Conservation (phyloP, 2,797 vertebrate genomes). For the Typhlichthys eigenmanni region DNA sequence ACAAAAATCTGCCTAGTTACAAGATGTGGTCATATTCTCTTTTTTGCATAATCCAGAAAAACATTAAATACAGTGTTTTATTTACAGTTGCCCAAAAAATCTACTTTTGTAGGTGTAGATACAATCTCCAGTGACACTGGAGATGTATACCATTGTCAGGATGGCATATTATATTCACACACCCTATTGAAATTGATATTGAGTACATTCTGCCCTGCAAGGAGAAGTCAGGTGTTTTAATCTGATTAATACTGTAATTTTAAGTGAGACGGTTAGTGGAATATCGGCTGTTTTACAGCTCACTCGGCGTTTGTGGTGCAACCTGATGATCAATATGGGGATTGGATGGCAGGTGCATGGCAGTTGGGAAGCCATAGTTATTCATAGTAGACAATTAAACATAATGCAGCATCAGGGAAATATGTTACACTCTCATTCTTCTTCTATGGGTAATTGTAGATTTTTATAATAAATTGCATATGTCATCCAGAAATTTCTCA, state of each 20-base stretch:
- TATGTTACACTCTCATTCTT: constrained; percentile 19
- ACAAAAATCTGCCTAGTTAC: no score
- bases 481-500: constrained; percentile 9
- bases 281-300: constrained; percentile 2
- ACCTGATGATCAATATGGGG: constrained; percentile 2
- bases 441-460: constrained; percentile 1
- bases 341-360: not conserved
- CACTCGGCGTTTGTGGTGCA: constrained; percentile 1
- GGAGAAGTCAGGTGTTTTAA: not conserved
- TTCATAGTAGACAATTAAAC: constrained; percentile 1
- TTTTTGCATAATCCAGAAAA: no score
- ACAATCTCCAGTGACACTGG: no score
- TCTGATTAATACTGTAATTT: not conserved
- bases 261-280: not conserved
- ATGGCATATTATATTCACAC: not conserved
- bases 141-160: not conserved
- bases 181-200: not conserved
- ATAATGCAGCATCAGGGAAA: not conserved
- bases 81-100: no score
- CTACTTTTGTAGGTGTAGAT: no score
- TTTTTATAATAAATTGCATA: no score
- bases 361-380: not conserved
- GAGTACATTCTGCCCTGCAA: not conserved
- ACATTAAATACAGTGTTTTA: no score
- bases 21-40: no score